phyloP scores from a whole-genome alignment of 2,888 invertebrate genomes.

The Sinentomon sp. region DNA sequence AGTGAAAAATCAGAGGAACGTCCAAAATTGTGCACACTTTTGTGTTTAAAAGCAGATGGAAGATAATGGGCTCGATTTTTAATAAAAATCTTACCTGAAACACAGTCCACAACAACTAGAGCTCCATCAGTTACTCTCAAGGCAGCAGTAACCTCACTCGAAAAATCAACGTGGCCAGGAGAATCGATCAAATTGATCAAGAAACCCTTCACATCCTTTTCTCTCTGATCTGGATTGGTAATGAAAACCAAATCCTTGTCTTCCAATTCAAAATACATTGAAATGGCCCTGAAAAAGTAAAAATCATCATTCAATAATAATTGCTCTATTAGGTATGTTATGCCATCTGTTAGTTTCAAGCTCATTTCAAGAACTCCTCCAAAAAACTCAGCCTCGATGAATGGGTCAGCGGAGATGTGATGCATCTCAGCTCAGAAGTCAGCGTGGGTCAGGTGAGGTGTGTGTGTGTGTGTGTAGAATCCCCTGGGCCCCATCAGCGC shows the following conservation, averaged over 20 bases:
- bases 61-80: background rate
- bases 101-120: conserved; percentile 97
- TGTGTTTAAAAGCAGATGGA: background rate
- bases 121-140: conserved; percentile 99
- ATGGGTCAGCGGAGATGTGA: too few relatives aligned
- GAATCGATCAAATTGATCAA: conserved; percentile 99
- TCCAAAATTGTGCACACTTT: background rate
- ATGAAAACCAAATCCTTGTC: conserved; percentile 86
- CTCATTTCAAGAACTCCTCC: too few relatives aligned
- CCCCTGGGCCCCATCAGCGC: too few relatives aligned
- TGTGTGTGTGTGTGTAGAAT: too few relatives aligned
- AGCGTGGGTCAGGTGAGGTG: too few relatives aligned
- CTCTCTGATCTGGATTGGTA: conserved; percentile 63
- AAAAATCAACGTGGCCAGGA: conserved; percentile 99
- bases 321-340: too few relatives aligned
- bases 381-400: too few relatives aligned
- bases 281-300: conserved; percentile 53
- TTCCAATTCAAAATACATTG: conserved; percentile 92
- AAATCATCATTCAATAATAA: conserved; percentile 3
- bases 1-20: too few relatives aligned
- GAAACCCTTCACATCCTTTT: conserved; percentile 77
- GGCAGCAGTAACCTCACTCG: conserved; percentile 97
- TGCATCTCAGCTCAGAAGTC: too few relatives aligned
- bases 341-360: too few relatives aligned
- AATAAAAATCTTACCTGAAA: conserved; percentile 44